Evolutionary conservation across 2,888 invertebrate species (phyloP).

Genomic region (Chorisops tibialis): DNA sequence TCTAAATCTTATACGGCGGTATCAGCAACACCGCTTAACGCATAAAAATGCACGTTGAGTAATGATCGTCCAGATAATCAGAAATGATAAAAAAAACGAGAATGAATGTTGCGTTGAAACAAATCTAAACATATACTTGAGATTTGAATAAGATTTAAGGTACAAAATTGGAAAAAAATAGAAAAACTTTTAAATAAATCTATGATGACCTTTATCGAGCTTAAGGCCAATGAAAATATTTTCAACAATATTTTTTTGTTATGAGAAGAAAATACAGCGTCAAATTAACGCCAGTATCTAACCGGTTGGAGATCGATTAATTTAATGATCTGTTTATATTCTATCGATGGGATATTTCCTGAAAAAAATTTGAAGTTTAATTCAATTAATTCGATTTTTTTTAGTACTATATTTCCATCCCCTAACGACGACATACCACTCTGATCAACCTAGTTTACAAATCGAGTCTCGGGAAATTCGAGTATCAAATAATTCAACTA

Average conservation of each 20-base stretch:
- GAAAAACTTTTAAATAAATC: constrained; percentile 6
- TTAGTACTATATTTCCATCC: too few species aligned
- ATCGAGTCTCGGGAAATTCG: too few species aligned
- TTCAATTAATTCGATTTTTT: too few species aligned
- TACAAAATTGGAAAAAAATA: background rate
- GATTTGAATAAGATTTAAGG: background rate
- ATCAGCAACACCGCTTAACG: background rate
- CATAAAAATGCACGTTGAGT: background rate
- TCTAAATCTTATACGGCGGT: background rate
- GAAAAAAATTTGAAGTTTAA: background rate
- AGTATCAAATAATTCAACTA: too few species aligned
- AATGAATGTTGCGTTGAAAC: background rate
- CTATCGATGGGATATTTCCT: background rate
- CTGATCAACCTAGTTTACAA: too few species aligned
- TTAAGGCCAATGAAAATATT: background rate
- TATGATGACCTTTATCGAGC: constrained; percentile 9
- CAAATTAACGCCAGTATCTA: constrained; percentile 23
- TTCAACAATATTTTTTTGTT: background rate
- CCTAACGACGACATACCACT: too few species aligned
- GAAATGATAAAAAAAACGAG: background rate
- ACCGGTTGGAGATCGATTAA: constrained; percentile 1
- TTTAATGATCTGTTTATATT: constrained; percentile 18
- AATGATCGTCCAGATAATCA: background rate
- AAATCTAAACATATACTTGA: background rate
- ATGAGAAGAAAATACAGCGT: background rate